Conservation (phyloP, 2,888 invertebrate genomes). For the Trimorus sp. region DNA sequence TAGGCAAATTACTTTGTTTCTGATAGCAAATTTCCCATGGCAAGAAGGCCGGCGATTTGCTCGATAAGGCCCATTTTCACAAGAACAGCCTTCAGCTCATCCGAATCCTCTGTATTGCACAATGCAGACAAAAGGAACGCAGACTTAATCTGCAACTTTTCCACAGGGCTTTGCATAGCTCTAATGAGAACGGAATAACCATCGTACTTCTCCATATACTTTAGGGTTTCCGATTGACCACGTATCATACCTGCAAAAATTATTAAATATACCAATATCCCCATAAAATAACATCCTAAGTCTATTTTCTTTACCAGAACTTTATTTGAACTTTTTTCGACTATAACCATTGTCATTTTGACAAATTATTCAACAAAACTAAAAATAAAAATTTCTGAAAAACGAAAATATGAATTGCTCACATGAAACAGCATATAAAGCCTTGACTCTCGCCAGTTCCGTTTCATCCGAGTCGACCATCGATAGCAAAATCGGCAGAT, state of each 20-base stretch:
- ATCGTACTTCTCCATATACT: conserved; percentile 85
- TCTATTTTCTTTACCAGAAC: too few species aligned
- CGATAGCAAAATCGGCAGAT: conserved; percentile 86
- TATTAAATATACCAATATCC: not conserved
- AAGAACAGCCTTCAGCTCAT: conserved; percentile 73
- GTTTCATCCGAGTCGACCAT: conserved; percentile 84
- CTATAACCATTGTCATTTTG: too few species aligned
- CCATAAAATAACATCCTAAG: too few species aligned
- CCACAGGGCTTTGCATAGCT: conserved; percentile 84
- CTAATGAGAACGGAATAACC: conserved; percentile 86
- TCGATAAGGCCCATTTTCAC: conserved; percentile 80
- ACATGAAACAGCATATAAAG: conserved; percentile 91
- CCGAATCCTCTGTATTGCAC: conserved; percentile 79
- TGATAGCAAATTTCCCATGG: conserved; percentile 70
- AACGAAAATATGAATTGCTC: too few species aligned
- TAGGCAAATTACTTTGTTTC: conserved; percentile 75
- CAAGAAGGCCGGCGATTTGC: conserved; percentile 75
- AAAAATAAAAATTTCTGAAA: too few species aligned
- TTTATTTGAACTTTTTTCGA: too few species aligned
- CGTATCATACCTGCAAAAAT: conserved; percentile 84
- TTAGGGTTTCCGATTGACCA: conserved; percentile 84
- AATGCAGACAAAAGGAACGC: conserved; percentile 87
- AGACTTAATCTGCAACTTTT: conserved; percentile 87
- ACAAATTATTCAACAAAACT: too few species aligned
- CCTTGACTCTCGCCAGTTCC: conserved; percentile 85